These are phyloP conservation scores for Hozukius guyotensis DNA, from an alignment of 2,797 vertebrate species.

Conservation along the genomic window DNA sequence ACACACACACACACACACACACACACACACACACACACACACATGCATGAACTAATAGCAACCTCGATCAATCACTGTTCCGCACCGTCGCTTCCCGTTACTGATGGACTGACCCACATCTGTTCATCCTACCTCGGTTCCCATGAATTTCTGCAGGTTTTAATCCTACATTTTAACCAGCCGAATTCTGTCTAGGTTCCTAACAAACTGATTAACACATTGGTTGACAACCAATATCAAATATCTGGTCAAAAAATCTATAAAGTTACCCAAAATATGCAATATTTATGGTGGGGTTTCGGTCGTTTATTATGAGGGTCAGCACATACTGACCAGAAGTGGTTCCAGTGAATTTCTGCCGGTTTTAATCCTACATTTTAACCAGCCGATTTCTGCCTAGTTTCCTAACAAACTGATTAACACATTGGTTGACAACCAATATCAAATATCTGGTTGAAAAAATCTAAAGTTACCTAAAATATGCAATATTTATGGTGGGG, in stretches of 20 bases:
- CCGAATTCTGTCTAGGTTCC: neutral
- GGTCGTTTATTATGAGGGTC: conserved; percentile 58
- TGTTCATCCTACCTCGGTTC: conserved; percentile 53
- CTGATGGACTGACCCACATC: conserved; percentile 78
- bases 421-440: neutral
- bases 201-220: conserved; percentile 7
- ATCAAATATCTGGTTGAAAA: neutral
- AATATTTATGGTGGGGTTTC: neutral
- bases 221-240: neutral
- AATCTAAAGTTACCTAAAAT: conserved; percentile 12
- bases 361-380: too few relatives aligned
- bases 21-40: conserved; percentile 12
- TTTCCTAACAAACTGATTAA: neutral
- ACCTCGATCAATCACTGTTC: conserved; percentile 78
- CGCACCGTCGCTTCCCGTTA: conserved; percentile 76
- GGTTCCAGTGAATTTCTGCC: too few relatives aligned
- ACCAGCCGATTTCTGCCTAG: too few relatives aligned
- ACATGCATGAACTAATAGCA: conserved; percentile 59
- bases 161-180: conserved; percentile 9
- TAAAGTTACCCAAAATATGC: conserved; percentile 13
- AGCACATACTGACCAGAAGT: conserved; percentile 64
- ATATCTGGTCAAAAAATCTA: neutral
- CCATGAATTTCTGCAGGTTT: conserved; percentile 26
- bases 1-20: conserved; percentile 11
- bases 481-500: neutral